These are phyloP conservation scores for Oxyteleia sp. DNA, from an alignment of 2,888 invertebrate genomes.

Conservation along the genomic window DNA sequence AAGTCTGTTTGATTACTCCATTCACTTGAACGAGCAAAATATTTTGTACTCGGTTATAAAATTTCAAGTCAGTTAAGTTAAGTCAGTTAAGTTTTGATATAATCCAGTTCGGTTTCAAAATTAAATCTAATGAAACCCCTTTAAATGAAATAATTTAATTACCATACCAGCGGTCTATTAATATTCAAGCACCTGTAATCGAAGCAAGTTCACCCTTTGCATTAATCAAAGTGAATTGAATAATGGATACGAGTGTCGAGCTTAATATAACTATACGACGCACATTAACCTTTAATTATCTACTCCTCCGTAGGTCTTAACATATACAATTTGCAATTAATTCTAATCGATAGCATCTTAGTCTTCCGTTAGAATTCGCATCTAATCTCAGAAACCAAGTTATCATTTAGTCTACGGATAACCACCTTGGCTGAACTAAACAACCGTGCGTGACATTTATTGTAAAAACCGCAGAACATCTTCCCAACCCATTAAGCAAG, in stretches of 20 bases:
- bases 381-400: conserved; percentile 43
- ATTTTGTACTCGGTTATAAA: conserved; percentile 38
- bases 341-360: conserved; percentile 55
- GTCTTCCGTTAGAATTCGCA: conserved; percentile 54
- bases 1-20: conserved; percentile 31
- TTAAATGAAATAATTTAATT: no score
- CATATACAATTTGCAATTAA: conserved; percentile 50
- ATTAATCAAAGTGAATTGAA: no score
- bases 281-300: conserved; percentile 17
- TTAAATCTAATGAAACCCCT: no score
- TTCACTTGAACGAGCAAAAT: conserved; percentile 34
- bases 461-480: conserved; percentile 21
- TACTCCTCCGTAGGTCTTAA: conserved; percentile 14
- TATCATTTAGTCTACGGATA: conserved; percentile 27
- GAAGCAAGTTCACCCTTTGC: no score
- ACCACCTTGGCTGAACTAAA: conserved; percentile 13
- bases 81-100: no score
- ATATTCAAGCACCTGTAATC: no score
- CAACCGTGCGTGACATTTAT: conserved; percentile 17
- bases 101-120: no score
- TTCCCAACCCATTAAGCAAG: conserved; percentile 52
- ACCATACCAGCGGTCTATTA: no score
- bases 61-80: no score
- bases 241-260: no score
- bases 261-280: conserved; percentile 32